Evolutionary conservation across 1,140 invertebrate genomes (phyloP).

Genomic region (Caerostris extrusa): DNA sequence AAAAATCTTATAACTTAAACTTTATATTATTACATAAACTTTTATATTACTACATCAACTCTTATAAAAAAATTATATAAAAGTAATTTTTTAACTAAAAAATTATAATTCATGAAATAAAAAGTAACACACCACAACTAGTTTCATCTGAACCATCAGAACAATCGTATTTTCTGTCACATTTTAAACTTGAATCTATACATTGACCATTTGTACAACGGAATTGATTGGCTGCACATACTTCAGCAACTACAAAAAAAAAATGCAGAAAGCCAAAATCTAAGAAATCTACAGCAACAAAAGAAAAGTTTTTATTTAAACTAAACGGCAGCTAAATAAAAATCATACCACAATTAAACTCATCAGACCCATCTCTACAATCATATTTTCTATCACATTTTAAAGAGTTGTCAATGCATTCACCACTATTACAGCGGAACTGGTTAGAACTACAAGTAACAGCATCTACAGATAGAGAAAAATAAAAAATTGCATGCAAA

Average conservation of each 20-base stretch:
- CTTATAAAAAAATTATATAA: no score
- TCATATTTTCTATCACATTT: conserved; percentile 80
- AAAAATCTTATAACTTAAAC: no score
- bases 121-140: conserved; percentile 77
- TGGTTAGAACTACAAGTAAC: conserved; percentile 74
- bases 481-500: background rate
- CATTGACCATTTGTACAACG: conserved; percentile 82
- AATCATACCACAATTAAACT: conserved; percentile 78
- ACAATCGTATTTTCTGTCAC: conserved; percentile 86
- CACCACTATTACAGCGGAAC: conserved; percentile 81
- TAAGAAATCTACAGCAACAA: conserved; percentile 5
- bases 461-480: background rate
- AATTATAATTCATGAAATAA: no score
- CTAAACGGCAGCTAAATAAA: background rate
- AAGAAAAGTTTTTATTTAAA: background rate
- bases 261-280: background rate
- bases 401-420: conserved; percentile 79
- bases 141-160: conserved; percentile 93
- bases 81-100: no score
- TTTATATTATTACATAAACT: no score
- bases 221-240: conserved; percentile 80
- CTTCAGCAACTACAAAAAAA: conserved; percentile 55
- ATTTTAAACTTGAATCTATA: conserved; percentile 79
- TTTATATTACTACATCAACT: no score
- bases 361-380: conserved; percentile 83